Conservation (phyloP, 2,113 vertebrate species). For the Eurystomus gularis region DNA sequence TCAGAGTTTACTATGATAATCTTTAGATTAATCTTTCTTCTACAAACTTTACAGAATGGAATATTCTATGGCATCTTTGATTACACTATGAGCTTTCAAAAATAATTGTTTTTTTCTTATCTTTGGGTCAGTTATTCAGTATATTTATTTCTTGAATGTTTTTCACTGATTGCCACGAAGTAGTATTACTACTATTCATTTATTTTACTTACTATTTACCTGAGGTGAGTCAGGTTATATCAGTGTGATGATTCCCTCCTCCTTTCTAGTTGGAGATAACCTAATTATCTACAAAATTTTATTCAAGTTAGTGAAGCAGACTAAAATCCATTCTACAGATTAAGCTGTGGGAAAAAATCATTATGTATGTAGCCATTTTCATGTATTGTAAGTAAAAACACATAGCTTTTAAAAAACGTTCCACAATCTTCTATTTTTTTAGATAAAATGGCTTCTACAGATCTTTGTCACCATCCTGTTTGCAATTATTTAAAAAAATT, state of each 20-base stretch:
- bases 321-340: neutral
- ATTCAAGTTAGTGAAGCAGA: neutral
- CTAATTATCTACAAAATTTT: neutral
- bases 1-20: neutral
- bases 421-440: neutral
- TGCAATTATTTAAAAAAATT: neutral
- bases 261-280: neutral
- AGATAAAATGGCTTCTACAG: neutral
- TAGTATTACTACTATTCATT: too few relatives aligned
- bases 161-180: neutral
- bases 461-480: neutral
- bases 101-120: neutral
- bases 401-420: neutral
- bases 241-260: neutral
- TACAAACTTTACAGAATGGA: neutral
- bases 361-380: neutral
- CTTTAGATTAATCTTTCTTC: neutral
- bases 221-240: neutral
- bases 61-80: neutral
- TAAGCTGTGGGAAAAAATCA: neutral
- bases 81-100: neutral
- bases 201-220: neutral
- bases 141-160: neutral
- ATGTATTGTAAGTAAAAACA: neutral
- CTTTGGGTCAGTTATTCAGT: neutral